Evolutionary conservation across 2,113 vertebrate genomes (phyloP), one percentile per base, ranked within the genome.

Genomic region (Tiliqua scincoides): DNA sequence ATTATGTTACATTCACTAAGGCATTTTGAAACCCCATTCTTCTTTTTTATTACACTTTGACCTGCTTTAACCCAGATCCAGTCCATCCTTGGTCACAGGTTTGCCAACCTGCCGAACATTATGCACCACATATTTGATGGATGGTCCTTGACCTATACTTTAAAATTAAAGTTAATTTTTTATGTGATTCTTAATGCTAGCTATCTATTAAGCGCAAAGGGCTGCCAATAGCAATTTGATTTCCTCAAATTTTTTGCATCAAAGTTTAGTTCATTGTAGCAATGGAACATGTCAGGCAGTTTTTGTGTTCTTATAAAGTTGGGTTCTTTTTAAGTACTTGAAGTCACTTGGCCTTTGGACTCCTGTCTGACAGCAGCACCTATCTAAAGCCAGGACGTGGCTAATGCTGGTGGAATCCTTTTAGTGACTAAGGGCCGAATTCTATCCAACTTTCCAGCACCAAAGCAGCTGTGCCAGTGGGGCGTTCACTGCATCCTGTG

Each of bases 331-430:
- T 52, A 77, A 85, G 79, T 90, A 52, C 67, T 79, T 40, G 10
- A 82, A 80, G 79, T 76, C 80, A 75, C 30, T 78, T 87, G 43
- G 67, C 73, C 91, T 90, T 90, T 86, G 35, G 23, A 23, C 86
- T 79, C 0, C 0, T 74, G 65, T 70, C 84, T 82, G 54, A 23
- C 37, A 80, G 54, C 35, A 75, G n/a, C 67, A 62, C 32, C 18
- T 15, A 67, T 8, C 37, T 48, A 71, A 92, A 25, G 59, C 6
- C 84, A 23, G 68, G 30, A 83, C 83, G 54, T 27, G 87, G 5
- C 43, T n/a, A 40, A 32, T 1, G 1, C 61, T 85, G 35, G n/a
- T 14, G 27, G 72, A 2, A 27, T 82, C 72, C 43, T 57, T 57
- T 57, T 57, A 57, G 54, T 17, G 10, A 15, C 54, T 57, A 17